Percentiles rank a stretch among this genome's conserved stretches.
phyloP scores from a whole-genome alignment of 2,113 vertebrate genomes.

The Tor tambroides region DNA sequence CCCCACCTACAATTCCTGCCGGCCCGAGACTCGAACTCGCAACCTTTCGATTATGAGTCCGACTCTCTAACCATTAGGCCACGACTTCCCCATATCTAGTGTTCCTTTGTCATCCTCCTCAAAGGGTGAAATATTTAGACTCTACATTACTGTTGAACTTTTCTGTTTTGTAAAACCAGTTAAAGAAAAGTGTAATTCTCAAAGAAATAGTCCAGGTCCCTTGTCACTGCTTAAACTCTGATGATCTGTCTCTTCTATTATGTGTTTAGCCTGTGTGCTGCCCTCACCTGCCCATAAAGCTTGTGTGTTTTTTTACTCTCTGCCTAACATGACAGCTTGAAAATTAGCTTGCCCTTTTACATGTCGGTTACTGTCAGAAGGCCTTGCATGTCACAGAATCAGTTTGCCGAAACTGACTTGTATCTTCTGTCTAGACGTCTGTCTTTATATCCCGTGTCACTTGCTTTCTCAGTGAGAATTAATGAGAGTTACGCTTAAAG shows the following conservation, averaged over 20 bases:
- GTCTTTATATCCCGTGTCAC: no score
- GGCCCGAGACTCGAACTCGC: no score
- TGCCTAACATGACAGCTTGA: constrained; percentile 58
- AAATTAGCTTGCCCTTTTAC: constrained; percentile 56
- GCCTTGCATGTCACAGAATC: constrained; percentile 25
- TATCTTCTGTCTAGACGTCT: background rate
- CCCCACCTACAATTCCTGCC: no score
- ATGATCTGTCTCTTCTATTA: constrained; percentile 13
- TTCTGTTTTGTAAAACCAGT: background rate
- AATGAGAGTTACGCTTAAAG: no score
- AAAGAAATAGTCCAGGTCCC: background rate
- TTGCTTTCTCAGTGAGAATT: no score
- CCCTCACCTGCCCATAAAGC: constrained; percentile 44
- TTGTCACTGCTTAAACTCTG: background rate
- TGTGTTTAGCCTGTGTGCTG: constrained; percentile 12
- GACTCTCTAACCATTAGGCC: no score
- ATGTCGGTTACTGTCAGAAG: background rate
- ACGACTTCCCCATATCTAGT: no score
- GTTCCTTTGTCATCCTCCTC: background rate
- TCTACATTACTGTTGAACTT: background rate
- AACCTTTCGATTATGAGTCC: no score
- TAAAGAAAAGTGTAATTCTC: constrained; percentile 18
- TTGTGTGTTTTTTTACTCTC: constrained; percentile 26
- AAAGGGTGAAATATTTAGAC: background rate
- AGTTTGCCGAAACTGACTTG: constrained; percentile 47